Conservation (phyloP, 2,888 invertebrate genomes). For the Apodemia zela region DNA sequence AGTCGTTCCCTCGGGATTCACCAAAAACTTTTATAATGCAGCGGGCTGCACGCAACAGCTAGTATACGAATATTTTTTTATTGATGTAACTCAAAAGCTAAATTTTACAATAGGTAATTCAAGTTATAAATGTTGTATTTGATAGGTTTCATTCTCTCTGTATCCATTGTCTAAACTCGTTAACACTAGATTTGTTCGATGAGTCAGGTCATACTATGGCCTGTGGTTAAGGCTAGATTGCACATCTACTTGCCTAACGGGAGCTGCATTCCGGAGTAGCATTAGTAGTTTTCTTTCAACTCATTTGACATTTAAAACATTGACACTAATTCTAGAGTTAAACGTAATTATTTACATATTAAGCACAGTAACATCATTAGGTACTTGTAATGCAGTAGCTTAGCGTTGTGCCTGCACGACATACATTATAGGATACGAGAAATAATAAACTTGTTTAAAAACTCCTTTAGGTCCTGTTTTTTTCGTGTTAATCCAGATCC, state of each 20-base stretch:
- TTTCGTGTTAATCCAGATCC: too few species aligned
- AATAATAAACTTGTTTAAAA: background rate
- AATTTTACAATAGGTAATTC: too few species aligned
- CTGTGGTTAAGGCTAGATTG: slow-evolving; percentile 10
- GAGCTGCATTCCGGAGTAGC: slow-evolving; percentile 11
- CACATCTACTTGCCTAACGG: background rate
- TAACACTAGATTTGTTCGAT: background rate
- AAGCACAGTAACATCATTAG: background rate
- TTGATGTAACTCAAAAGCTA: too few species aligned
- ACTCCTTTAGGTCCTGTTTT: too few species aligned
- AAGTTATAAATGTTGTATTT: background rate
- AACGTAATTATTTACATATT: slow-evolving; percentile 16
- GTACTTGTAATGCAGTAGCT: background rate
- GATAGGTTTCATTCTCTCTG: background rate
- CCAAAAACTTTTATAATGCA: too few species aligned
- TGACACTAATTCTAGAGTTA: slow-evolving; percentile 4
- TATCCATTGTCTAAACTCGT: background rate
- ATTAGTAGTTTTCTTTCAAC: slow-evolving; percentile 7
- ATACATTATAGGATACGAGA: background rate
- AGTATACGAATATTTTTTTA: too few species aligned
- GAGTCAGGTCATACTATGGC: background rate
- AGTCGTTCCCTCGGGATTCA: too few species aligned
- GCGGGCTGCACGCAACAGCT: too few species aligned
- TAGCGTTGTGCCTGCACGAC: background rate
- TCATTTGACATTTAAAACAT: slow-evolving; percentile 9